A percentile compares a stretch with the other conserved stretches of the same genome.
Evolutionary conservation across 2,113 vertebrate genomes (phyloP).

Genomic region (Lutjanus erythropterus): DNA sequence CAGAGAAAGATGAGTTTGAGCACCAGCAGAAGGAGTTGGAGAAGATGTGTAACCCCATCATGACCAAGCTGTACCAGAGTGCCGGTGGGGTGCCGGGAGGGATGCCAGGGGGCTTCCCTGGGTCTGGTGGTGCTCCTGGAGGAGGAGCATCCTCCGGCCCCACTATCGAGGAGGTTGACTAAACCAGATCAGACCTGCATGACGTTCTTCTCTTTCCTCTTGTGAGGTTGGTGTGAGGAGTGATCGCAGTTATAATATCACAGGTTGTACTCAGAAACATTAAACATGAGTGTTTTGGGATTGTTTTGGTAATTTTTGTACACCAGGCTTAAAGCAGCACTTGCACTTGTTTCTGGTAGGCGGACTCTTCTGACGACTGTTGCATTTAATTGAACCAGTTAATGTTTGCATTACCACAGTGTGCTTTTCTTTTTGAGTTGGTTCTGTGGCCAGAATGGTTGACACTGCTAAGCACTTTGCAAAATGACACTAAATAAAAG

Average conservation of each 20-base stretch:
- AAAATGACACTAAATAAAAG: slow-evolving; percentile 40
- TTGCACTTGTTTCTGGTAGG: slow-evolving; percentile 16
- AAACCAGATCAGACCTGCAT: slow-evolving; percentile 34
- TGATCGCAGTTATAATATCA: not conserved
- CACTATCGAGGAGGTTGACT: slow-evolving; percentile 86
- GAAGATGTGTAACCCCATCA: slow-evolving; percentile 84
- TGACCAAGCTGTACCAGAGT: slow-evolving; percentile 85
- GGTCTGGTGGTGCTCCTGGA: slow-evolving; percentile 68
- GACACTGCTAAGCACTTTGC: not conserved
- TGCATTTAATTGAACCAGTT: slow-evolving; percentile 49
- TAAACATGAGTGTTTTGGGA: not conserved
- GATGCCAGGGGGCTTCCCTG: slow-evolving; percentile 86
- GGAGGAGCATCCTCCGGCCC: slow-evolving; percentile 79
- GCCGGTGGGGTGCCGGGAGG: slow-evolving; percentile 80
- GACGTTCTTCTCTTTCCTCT: slow-evolving; percentile 20
- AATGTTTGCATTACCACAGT: slow-evolving; percentile 44
- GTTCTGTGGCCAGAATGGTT: slow-evolving; percentile 5
- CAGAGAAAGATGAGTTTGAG: slow-evolving; percentile 95
- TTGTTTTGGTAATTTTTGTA: slow-evolving; percentile 19
- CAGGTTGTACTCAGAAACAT: not conserved
- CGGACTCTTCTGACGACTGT: not conserved
- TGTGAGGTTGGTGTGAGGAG: not conserved
- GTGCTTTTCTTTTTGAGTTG: slow-evolving; percentile 11
- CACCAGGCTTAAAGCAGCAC: slow-evolving; percentile 7
- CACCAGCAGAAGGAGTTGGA: slow-evolving; percentile 96